These are phyloP conservation scores for Agrochola lychnidis DNA, from an alignment of 2,888 invertebrate genomes.

Conservation along the genomic window DNA sequence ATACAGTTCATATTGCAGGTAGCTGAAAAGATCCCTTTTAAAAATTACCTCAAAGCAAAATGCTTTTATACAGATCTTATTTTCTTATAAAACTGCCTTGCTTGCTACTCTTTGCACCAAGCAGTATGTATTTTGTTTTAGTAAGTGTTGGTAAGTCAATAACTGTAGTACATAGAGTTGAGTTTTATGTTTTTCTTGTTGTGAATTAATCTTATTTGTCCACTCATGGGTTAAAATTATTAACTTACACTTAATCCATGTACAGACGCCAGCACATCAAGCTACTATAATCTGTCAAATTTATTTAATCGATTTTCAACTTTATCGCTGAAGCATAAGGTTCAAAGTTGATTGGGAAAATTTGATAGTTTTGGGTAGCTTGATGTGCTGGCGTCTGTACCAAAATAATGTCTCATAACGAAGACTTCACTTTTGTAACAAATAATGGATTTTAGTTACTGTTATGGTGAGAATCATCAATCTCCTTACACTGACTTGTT, in stretches of 20 bases:
- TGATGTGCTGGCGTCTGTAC: no score
- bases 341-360: no score
- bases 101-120: slow-evolving; percentile 48
- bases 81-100: slow-evolving; percentile 38
- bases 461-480: neutral
- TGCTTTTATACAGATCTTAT: slow-evolving; percentile 10
- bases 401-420: no score
- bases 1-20: slow-evolving; percentile 19
- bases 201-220: slow-evolving; percentile 39
- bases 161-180: slow-evolving; percentile 30
- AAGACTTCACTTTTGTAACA: neutral
- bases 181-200: slow-evolving; percentile 38
- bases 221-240: neutral
- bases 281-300: no score
- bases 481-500: neutral
- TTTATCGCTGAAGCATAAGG: no score
- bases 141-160: slow-evolving; percentile 33
- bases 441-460: neutral
- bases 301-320: no score
- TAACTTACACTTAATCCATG: slow-evolving; percentile 26
- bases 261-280: no score
- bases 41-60: slow-evolving; percentile 9
- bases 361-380: no score
- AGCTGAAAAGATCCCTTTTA: slow-evolving; percentile 4
- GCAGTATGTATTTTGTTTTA: slow-evolving; percentile 39